A percentile compares a stretch with the other conserved stretches of the same genome.
phyloP scores from a whole-genome alignment of 1,140 invertebrate species.

The Drosophila trapezifrons region DNA sequence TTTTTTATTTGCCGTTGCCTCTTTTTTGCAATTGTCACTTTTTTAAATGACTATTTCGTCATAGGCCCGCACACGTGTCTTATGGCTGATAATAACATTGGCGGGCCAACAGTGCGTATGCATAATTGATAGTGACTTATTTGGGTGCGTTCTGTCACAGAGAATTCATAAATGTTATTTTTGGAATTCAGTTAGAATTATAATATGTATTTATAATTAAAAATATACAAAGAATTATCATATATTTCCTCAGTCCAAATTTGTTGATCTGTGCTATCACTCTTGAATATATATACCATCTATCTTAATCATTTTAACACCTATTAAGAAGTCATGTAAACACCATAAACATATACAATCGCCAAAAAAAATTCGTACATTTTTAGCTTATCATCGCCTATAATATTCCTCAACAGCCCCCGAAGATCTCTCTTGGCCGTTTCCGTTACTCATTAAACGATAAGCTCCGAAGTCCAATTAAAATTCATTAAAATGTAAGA shows the following conservation, averaged over 20 bases:
- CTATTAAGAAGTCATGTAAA: conserved; percentile 20
- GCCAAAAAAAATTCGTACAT: neutral
- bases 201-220: neutral
- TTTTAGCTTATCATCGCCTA: conserved; percentile 9
- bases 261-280: neutral
- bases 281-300: conserved; percentile 1
- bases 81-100: conserved; percentile 26
- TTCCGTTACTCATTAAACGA: conserved; percentile 44
- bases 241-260: neutral
- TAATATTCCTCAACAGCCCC: conserved; percentile 4
- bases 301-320: conserved; percentile 19
- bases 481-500: conserved; percentile 30
- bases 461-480: conserved; percentile 25
- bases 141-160: neutral
- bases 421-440: conserved; percentile 17
- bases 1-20: conserved; percentile 10
- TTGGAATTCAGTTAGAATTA: neutral
- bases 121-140: conserved; percentile 37
- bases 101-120: conserved; percentile 48
- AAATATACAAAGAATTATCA: neutral
- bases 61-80: conserved; percentile 35
- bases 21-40: conserved; percentile 18
- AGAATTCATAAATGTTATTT: neutral
- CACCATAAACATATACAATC: conserved; percentile 1
- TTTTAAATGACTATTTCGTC: conserved; percentile 37